Conservation (phyloP, 2,113 vertebrate species). For the Centropus unirufus region DNA sequence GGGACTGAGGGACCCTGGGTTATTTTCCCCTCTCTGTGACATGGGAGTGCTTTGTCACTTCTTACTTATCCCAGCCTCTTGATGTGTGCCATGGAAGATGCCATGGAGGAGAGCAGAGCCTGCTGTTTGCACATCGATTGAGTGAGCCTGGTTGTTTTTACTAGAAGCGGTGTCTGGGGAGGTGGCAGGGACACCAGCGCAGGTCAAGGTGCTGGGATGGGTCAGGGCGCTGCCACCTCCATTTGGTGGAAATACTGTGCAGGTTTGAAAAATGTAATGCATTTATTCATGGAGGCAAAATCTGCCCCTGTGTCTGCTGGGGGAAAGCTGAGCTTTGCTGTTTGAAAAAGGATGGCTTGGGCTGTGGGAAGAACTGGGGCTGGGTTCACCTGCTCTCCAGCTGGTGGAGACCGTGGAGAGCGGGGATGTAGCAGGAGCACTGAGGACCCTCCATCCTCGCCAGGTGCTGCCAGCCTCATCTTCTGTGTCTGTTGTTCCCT, state of each 20-base stretch:
- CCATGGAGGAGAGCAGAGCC: background rate
- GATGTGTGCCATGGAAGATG: background rate
- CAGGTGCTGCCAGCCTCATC: background rate
- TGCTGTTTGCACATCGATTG: background rate
- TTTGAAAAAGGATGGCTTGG: background rate
- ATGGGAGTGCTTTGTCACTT: background rate
- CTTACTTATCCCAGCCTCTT: background rate
- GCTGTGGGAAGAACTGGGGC: background rate
- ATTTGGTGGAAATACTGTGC: background rate
- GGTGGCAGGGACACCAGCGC: fast-evolving
- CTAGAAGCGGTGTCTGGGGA: background rate
- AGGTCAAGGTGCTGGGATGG: fast-evolving
- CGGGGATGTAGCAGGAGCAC: background rate
- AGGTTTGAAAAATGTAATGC: background rate
- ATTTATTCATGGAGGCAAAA: background rate
- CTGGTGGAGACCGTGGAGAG: background rate
- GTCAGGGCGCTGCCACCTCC: background rate
- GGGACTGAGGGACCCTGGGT: background rate
- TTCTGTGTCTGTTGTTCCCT: background rate
- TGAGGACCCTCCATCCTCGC: background rate
- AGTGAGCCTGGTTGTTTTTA: background rate
- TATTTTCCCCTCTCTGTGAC: background rate
- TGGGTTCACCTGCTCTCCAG: background rate
- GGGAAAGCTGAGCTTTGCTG: background rate
- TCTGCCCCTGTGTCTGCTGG: fast-evolving